phyloP scores from a whole-genome alignment of 1,140 invertebrate species.

The Notospermus geniculatus region DNA sequence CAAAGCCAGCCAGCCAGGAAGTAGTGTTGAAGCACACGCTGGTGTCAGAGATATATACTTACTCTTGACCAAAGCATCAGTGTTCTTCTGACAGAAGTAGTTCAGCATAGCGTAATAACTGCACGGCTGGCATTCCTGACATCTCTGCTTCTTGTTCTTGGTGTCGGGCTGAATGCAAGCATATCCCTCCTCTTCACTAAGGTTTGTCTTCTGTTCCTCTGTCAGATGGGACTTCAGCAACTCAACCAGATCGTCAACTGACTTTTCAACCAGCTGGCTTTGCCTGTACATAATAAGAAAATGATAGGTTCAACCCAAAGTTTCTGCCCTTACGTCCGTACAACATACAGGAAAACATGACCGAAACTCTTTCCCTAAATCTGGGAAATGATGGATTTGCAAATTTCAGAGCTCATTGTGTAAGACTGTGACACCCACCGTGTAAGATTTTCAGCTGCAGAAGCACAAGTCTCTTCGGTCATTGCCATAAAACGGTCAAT shows the following conservation, averaged over 20 bases:
- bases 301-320: no score
- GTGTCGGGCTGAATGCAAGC: conserved; percentile 37
- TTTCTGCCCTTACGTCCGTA: no score
- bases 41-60: conserved; percentile 20
- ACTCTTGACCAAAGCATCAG: conserved; percentile 57
- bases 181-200: conserved; percentile 41
- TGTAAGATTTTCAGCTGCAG: conserved; percentile 37
- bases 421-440: conserved; percentile 30
- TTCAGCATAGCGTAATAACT: conserved; percentile 50
- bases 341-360: no score
- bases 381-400: no score
- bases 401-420: no score
- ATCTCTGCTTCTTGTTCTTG: conserved; percentile 49
- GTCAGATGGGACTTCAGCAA: conserved; percentile 61
- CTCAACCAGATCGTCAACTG: conserved; percentile 83
- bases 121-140: conserved; percentile 53
- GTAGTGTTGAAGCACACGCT: no score
- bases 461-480: conserved; percentile 56
- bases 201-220: conserved; percentile 33
- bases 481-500: conserved; percentile 82
- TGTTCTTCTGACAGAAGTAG: conserved; percentile 54
- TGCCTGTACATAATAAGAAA: conserved; percentile 65
- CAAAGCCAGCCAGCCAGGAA: no score
- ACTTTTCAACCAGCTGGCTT: conserved; percentile 86
- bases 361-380: no score